Conservation (phyloP, 2,797 vertebrate species). For the Lerista edwardsae region DNA sequence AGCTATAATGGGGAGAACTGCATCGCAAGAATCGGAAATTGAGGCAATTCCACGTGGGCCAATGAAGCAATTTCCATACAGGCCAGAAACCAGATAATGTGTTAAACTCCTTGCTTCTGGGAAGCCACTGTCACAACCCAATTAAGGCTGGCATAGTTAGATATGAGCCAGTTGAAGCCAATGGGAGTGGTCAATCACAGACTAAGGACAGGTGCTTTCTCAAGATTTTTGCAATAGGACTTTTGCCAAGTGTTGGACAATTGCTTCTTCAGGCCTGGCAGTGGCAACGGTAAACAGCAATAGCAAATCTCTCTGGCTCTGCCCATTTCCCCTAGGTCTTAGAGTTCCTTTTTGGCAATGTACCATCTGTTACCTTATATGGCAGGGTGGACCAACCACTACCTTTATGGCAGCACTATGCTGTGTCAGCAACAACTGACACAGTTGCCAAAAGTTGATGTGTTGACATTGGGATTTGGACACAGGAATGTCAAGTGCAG, state of each 20-base stretch:
- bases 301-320: neutral
- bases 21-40: slow-evolving; percentile 48
- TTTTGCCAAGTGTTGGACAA: neutral
- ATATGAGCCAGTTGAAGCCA: neutral
- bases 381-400: neutral
- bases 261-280: neutral
- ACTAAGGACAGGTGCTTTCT: neutral
- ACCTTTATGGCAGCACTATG: neutral
- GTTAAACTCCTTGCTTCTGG: neutral
- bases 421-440: neutral
- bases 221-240: neutral
- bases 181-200: neutral
- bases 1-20: slow-evolving; percentile 31
- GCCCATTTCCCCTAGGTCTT: neutral
- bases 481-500: too few species aligned
- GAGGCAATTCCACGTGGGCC: slow-evolving; percentile 42
- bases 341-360: neutral
- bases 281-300: neutral
- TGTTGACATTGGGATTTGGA: too few species aligned
- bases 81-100: neutral
- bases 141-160: neutral
- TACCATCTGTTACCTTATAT: too few species aligned
- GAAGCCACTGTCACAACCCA: neutral
- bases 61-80: slow-evolving; percentile 27
- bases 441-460: neutral